Evolutionary conservation across 2,113 vertebrate genomes (phyloP).

Genomic region (Sardina pilchardus): DNA sequence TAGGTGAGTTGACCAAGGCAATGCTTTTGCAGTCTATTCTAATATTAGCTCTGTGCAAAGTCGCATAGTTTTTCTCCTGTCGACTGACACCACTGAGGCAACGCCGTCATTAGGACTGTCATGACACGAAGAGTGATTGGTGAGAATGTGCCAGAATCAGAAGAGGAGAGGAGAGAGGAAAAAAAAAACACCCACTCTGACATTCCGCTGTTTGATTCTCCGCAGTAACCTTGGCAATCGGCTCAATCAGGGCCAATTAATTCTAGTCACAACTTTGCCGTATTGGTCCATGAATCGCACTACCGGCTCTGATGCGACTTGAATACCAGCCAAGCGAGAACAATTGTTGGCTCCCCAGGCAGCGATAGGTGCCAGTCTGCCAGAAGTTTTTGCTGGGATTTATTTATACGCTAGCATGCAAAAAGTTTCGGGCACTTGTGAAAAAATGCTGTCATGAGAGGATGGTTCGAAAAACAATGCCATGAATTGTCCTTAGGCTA

Average conservation of each 20-base stretch:
- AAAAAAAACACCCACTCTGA: constrained; percentile 27
- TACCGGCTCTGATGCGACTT: constrained; percentile 63
- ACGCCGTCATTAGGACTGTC: constrained; percentile 61
- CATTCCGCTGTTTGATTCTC: constrained; percentile 68
- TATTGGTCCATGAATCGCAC: constrained; percentile 60
- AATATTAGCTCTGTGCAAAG: neutral
- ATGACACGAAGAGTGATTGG: constrained; percentile 59
- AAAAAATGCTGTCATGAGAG: too few species aligned
- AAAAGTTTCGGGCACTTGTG: too few species aligned
- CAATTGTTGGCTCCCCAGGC: constrained; percentile 63
- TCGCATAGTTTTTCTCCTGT: neutral
- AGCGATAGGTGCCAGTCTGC: constrained; percentile 63
- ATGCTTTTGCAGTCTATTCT: neutral
- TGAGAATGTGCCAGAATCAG: constrained; percentile 58
- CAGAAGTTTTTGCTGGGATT: constrained; percentile 26
- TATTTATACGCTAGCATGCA: neutral
- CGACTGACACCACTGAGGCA: constrained; percentile 23
- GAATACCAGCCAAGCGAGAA: constrained; percentile 68
- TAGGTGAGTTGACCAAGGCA: neutral
- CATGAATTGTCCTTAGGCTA: too few species aligned
- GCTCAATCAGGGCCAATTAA: constrained; percentile 72
- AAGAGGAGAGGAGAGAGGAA: constrained; percentile 46
- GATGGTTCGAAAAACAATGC: too few species aligned
- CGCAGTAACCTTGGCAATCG: constrained; percentile 75
- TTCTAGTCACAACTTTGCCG: constrained; percentile 70